Percentiles rank a stretch among this genome's conserved stretches.
Evolutionary conservation across 2,113 vertebrate genomes (phyloP).

Genomic region (Epinephelus cyanopodus): DNA sequence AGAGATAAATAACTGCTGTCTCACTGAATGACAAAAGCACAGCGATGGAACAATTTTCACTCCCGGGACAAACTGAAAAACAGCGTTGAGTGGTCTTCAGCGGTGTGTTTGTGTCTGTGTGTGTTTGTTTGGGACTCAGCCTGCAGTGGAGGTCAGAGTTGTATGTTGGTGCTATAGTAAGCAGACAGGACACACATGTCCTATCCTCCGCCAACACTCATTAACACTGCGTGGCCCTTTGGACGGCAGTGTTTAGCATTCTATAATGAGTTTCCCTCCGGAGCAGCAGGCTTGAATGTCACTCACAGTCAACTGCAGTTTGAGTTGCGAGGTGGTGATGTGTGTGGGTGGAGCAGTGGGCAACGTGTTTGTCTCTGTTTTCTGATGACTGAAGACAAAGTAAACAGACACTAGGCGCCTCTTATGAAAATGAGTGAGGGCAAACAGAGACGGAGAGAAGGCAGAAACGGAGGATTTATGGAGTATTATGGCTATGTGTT

Average conservation of each 20-base stretch:
- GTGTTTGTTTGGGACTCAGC: slow-evolving; percentile 17
- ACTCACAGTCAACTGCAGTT: slow-evolving; percentile 75
- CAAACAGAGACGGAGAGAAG: slow-evolving; percentile 27
- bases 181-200: slow-evolving; percentile 67
- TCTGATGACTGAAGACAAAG: slow-evolving; percentile 55
- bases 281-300: slow-evolving; percentile 79
- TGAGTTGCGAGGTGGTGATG: slow-evolving; percentile 57
- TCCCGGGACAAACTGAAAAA: slow-evolving; percentile 17
- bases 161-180: slow-evolving; percentile 61
- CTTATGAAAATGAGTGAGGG: slow-evolving; percentile 36
- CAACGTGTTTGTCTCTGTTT: slow-evolving; percentile 51
- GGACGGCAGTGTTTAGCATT: slow-evolving; percentile 79
- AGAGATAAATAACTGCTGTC: slow-evolving; percentile 5
- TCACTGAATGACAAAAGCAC: background rate
- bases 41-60: background rate
- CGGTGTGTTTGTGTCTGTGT: background rate
- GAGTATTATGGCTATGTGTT: slow-evolving; percentile 30
- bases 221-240: slow-evolving; percentile 79
- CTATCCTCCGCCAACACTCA: slow-evolving; percentile 67
- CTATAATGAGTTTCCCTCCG: slow-evolving; percentile 80
- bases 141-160: slow-evolving; percentile 44
- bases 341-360: slow-evolving; percentile 51
- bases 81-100: background rate
- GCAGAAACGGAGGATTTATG: slow-evolving; percentile 44
- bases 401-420: slow-evolving; percentile 59